Percentiles rank a stretch among this genome's conserved stretches.
These are phyloP conservation scores for Palythoa heliodiscus DNA, from an alignment of 92 coral and sea anemone species.

Conservation along the genomic window DNA sequence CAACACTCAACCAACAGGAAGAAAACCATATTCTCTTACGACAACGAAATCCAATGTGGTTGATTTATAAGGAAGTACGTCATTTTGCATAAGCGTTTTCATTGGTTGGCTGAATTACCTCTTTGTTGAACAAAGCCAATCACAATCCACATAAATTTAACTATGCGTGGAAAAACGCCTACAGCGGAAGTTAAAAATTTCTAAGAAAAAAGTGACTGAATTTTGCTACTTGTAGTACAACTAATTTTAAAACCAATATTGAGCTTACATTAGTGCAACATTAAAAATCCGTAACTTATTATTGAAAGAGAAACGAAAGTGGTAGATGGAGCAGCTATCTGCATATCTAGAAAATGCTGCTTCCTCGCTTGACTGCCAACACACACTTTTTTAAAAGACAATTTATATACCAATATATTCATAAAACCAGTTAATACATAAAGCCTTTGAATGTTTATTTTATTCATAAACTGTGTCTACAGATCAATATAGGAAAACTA, in stretches of 20 bases:
- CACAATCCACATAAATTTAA: background rate
- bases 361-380: no score
- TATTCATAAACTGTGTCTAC: no score
- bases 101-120: constrained; percentile 7
- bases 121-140: constrained; percentile 17
- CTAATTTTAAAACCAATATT: background rate
- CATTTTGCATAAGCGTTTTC: background rate
- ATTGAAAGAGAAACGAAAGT: background rate
- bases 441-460: no score
- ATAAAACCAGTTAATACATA: no score
- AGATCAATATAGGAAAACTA: no score
- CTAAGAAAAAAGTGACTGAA: constrained; percentile 9
- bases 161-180: background rate
- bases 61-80: constrained; percentile 37
- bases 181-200: constrained; percentile 28
- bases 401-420: no score
- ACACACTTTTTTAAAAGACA: no score
- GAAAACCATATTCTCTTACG: constrained; percentile 1
- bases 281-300: background rate
- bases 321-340: background rate
- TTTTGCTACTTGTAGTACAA: background rate
- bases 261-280: background rate
- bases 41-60: background rate
- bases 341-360: no score
- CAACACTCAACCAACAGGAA: constrained; percentile 25